Evolutionary conservation across 2,113 vertebrate species (phyloP), one percentile per base, ranked within the genome.

Genomic region (Pholis gunnellus): DNA sequence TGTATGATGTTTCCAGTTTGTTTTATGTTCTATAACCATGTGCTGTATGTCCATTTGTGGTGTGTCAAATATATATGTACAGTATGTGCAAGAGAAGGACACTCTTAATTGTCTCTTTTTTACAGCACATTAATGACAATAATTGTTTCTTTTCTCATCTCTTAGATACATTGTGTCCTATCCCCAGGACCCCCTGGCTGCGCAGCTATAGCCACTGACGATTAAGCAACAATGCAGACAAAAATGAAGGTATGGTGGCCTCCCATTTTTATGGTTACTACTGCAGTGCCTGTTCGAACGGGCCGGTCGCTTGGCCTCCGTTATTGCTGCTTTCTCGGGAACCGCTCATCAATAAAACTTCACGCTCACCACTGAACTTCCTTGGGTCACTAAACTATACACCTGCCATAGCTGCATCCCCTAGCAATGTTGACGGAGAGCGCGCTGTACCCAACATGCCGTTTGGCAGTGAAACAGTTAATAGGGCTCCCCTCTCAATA

Each of bases 141-240:
- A 46, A 44, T 79, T 65, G 65, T 25, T 40, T 57, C 9, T 65
- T 44, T 42, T 81, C 50, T 84, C 44, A 50, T 76, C 42, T 75
- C 13, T 1, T 17, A 11, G 44, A 68, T 34, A 42, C 61, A 79
- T 73, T 69, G 22, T 70, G 65, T 72, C 20, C 59, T 50, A 66
- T 73, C 18, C 9, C 52, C 2, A 3, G 54, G 66, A 83, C 56
- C 69, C 69, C 44, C 59, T 48, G 4, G 34, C 44, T 76, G 10
- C 67, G 60, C 68, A 74, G 48, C 57, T 27, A 31, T 31, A 66
- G 59, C n/a, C 54, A 31, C 31, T 52, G 73, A 57, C 66, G 34
- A 63, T 67, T 38, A 48, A 63, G 18, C n/a, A 61, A 52, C 31
- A 52, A 9, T 68, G 34, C 15, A 56, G 59, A 60, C 36, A 60